Percentiles rank a stretch among this genome's conserved stretches.
Conservation (phyloP, 1,140 invertebrate genomes). For the Solen grandis region DNA sequence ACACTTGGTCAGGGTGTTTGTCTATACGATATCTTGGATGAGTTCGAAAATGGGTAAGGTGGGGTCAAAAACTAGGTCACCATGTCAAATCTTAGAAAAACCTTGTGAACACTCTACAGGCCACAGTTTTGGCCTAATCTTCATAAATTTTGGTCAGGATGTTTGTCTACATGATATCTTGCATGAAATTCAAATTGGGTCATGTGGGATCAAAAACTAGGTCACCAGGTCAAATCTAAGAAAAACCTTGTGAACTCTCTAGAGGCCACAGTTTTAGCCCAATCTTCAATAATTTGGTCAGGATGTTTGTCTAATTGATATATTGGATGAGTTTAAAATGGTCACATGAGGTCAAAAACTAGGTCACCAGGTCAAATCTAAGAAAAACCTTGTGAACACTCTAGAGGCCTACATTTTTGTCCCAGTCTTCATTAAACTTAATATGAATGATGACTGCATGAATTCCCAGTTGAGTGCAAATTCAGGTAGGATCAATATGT, state of each 20-base stretch:
- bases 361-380: background rate
- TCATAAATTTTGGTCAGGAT: background rate
- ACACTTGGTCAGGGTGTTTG: background rate
- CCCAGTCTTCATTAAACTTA: background rate
- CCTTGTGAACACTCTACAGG: background rate
- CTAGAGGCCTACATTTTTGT: background rate
- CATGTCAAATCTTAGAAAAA: background rate
- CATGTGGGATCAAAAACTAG: background rate
- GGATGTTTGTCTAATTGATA: background rate
- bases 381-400: background rate
- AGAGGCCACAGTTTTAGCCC: background rate
- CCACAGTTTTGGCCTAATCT: background rate
- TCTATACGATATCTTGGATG: background rate
- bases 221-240: background rate
- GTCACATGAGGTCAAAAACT: background rate
- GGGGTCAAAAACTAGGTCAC: background rate
- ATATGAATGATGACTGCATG: background rate
- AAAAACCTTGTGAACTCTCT: background rate
- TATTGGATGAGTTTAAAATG: background rate
- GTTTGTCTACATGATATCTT: background rate
- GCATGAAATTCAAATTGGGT: background rate
- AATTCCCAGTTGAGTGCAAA: too few relatives aligned
- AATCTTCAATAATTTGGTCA: background rate
- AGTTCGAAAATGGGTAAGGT: background rate
- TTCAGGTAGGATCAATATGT: too few relatives aligned